A percentile compares a stretch with the other conserved stretches of the same genome.
phyloP scores from a whole-genome alignment of 2,888 invertebrate genomes.

The Caenorhabditis zanzibari region DNA sequence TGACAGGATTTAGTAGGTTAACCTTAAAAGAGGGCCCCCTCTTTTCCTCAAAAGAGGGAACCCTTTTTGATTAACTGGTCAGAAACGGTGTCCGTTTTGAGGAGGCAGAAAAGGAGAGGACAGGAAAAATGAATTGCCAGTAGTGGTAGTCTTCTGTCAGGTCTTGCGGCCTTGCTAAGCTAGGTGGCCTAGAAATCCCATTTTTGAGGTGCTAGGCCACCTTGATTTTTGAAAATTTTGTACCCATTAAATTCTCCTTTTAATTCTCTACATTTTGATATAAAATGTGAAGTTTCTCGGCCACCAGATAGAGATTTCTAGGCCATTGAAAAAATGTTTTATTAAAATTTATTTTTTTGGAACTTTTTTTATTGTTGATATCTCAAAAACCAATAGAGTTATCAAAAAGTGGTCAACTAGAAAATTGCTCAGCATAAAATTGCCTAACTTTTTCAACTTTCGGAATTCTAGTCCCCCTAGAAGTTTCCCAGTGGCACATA shows the following conservation, averaged over 20 bases:
- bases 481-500: no score
- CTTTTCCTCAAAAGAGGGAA: neutral
- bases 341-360: no score
- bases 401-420: neutral
- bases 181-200: neutral
- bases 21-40: neutral
- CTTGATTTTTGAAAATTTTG: no score
- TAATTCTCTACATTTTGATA: no score
- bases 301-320: no score
- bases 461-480: no score
- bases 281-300: no score
- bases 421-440: neutral
- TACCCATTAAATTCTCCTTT: no score
- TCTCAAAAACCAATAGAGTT: neutral
- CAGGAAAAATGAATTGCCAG: neutral
- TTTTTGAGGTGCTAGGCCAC: neutral
- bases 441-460: neutral
- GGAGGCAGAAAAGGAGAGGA: neutral
- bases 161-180: neutral
- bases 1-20: constrained; percentile 3
- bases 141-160: no score
- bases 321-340: no score
- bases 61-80: constrained; percentile 54
- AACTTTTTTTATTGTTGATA: no score
- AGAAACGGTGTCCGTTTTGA: no score